Conservation (phyloP, 2,113 vertebrate genomes). For the Hystrix cristata region DNA sequence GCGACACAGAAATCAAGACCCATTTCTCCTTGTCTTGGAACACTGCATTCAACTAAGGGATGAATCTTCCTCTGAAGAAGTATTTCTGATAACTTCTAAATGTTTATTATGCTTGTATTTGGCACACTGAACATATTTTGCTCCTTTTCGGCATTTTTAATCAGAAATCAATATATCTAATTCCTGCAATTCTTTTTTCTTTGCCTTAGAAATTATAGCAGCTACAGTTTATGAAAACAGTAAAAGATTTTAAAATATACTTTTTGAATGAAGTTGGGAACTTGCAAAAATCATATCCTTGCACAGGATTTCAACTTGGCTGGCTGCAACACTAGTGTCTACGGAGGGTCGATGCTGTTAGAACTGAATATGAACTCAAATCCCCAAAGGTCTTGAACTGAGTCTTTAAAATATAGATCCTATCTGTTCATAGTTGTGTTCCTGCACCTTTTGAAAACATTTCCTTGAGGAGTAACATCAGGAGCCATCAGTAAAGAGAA, state of each 20-base stretch:
- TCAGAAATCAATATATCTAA: constrained; percentile 4
- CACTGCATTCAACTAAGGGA: background rate
- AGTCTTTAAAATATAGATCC: constrained; percentile 63
- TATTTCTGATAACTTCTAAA: background rate
- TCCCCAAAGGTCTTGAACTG: constrained; percentile 66
- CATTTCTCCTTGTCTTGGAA: background rate
- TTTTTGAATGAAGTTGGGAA: constrained; percentile 50
- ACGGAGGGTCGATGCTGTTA: constrained; percentile 22
- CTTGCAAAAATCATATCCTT: constrained; percentile 46
- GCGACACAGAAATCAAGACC: background rate
- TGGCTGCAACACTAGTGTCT: background rate
- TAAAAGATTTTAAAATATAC: background rate
- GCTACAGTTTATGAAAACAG: constrained; percentile 40
- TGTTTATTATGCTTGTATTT: background rate
- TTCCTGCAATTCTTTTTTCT: background rate
- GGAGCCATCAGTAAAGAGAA: background rate
- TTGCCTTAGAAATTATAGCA: background rate
- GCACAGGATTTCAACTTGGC: constrained; percentile 10
- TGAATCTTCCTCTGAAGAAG: background rate
- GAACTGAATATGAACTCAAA: constrained; percentile 57
- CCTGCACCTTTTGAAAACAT: constrained; percentile 41
- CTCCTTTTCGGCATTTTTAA: constrained; percentile 18
- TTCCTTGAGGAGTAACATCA: constrained; percentile 43
- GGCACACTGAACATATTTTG: background rate
- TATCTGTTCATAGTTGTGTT: background rate